These are phyloP conservation scores for Eristalis tenax DNA, from an alignment of 2,888 invertebrate species.

Conservation along the genomic window DNA sequence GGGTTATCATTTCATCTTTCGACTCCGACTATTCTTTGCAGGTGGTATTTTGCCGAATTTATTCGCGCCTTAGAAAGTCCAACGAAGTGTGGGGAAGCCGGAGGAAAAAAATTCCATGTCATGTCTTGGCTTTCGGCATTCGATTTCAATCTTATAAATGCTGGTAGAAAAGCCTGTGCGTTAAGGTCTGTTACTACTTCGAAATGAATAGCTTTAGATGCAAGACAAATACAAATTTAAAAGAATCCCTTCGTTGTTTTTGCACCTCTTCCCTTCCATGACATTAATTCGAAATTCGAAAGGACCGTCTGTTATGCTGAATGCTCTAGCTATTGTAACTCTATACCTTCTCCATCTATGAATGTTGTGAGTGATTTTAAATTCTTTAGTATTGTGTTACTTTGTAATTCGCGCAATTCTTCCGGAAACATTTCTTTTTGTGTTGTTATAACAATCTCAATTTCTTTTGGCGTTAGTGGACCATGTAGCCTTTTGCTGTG, in stretches of 20 bases:
- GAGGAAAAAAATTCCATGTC: no score
- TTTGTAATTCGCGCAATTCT: no score
- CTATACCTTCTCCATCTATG: no score
- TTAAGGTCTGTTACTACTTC: constrained; percentile 60
- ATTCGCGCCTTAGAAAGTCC: constrained; percentile 7
- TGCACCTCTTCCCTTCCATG: neutral
- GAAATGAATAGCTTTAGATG: constrained; percentile 61
- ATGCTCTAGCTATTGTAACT: no score
- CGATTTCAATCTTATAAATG: constrained; percentile 72
- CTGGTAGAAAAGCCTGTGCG: constrained; percentile 73
- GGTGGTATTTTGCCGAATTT: neutral
- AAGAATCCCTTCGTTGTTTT: constrained; percentile 59
- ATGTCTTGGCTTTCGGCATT: no score
- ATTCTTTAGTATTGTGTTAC: no score
- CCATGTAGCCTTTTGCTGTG: no score
- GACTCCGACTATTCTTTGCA: neutral
- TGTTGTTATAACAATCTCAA: no score
- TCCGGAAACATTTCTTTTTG: no score
- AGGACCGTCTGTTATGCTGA: no score
- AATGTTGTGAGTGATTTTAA: no score
- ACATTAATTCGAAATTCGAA: neutral
- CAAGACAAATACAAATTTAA: constrained; percentile 73
- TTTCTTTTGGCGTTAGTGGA: no score
- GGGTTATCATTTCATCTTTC: constrained; percentile 34
- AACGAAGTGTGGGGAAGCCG: constrained; percentile 35